phyloP scores from a whole-genome alignment of 1,140 invertebrate species.

The Ephestia elutella region DNA sequence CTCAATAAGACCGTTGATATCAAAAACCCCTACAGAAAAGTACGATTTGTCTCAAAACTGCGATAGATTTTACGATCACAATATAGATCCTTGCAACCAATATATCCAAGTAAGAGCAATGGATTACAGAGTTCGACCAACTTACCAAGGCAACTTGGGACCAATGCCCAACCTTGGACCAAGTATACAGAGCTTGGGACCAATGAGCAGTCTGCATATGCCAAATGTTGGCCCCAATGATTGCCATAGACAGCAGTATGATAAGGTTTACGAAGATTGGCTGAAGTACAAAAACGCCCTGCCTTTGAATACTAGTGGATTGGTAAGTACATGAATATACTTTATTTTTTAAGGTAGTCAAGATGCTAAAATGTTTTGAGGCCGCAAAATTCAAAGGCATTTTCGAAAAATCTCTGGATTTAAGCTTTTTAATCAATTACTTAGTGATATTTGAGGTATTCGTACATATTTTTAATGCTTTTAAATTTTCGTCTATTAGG shows the following conservation, averaged over 20 bases:
- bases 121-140: slow-evolving; percentile 40
- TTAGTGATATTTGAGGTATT: too few relatives aligned
- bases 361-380: too few relatives aligned
- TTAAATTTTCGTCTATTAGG: too few relatives aligned
- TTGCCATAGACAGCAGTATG: slow-evolving; percentile 49
- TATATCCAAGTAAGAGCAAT: slow-evolving; percentile 54
- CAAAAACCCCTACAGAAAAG: slow-evolving; percentile 49
- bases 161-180: slow-evolving; percentile 47
- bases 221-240: slow-evolving; percentile 49
- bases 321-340: slow-evolving; percentile 40
- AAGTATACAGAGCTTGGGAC: slow-evolving; percentile 44
- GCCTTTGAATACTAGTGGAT: slow-evolving; percentile 56
- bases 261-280: slow-evolving; percentile 67
- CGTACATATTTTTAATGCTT: too few relatives aligned
- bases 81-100: slow-evolving; percentile 46
- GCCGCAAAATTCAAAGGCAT: too few relatives aligned
- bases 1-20: slow-evolving; percentile 50
- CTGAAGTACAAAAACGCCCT: slow-evolving; percentile 66
- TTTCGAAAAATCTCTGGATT: too few relatives aligned
- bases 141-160: slow-evolving; percentile 27
- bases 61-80: slow-evolving; percentile 48
- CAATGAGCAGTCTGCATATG: slow-evolving; percentile 44
- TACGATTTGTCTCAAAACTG: slow-evolving; percentile 45
- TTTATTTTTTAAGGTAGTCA: too few relatives aligned
- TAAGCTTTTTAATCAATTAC: too few relatives aligned